These are phyloP conservation scores for Nasonia oneida DNA, from an alignment of 2,888 invertebrate species.

Conservation along the genomic window DNA sequence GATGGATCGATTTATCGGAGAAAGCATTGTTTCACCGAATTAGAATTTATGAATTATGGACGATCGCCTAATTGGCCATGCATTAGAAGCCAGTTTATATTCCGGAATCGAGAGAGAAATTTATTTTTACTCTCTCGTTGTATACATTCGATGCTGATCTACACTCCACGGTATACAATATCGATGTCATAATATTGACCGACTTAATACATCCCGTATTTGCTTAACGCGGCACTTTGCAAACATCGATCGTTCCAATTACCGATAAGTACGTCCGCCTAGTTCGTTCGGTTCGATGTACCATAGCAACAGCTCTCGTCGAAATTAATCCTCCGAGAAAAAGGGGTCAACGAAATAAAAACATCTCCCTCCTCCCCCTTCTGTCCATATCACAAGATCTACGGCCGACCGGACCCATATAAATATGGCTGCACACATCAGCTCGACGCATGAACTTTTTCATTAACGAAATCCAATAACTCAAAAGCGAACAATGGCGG, in stretches of 20 bases:
- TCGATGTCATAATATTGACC: background rate
- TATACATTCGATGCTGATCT: no score
- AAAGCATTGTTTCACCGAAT: background rate
- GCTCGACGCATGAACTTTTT: conserved; percentile 24
- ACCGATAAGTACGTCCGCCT: background rate
- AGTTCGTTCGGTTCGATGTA: background rate
- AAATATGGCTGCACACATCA: background rate
- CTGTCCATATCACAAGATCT: background rate
- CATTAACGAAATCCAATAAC: conserved; percentile 49
- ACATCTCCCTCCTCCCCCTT: background rate
- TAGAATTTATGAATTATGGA: background rate
- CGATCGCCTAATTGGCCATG: background rate
- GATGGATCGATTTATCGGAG: background rate
- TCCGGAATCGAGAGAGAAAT: background rate
- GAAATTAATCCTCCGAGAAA: background rate
- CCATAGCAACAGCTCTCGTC: background rate
- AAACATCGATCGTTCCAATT: background rate
- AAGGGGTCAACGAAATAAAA: conserved; percentile 8
- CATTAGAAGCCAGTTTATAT: background rate
- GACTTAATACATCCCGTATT: background rate
- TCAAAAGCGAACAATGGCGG: conserved; percentile 42
- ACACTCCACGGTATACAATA: background rate
- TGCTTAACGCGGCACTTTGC: background rate
- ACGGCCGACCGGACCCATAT: background rate
- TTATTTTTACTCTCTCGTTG: background rate